A percentile compares a stretch with the other conserved stretches of the same genome.
Conservation (phyloP, 2,888 invertebrate species). For the Spatulosminthurus flaviceps region DNA sequence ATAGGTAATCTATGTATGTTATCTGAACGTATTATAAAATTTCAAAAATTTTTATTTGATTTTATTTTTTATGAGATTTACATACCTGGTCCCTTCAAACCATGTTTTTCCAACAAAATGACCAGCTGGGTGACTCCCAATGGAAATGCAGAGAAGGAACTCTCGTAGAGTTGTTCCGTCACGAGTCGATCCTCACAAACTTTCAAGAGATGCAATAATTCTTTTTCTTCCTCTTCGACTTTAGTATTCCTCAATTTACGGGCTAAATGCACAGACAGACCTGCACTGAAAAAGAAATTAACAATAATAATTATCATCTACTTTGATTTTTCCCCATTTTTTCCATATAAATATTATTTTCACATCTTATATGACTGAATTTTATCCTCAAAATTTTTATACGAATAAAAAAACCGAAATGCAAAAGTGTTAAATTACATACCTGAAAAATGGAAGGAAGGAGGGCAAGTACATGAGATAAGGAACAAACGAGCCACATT, state of each 20-base stretch:
- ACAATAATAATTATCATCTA: background rate
- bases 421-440: slow-evolving; percentile 15
- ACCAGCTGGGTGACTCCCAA: slow-evolving; percentile 7
- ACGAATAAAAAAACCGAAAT: too few species aligned
- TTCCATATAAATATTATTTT: too few species aligned
- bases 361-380: too few species aligned
- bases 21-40: background rate
- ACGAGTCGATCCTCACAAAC: slow-evolving; percentile 31
- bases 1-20: background rate
- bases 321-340: background rate
- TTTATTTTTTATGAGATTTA: too few species aligned
- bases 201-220: background rate
- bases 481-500: background rate
- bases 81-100: background rate
- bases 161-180: slow-evolving; percentile 28
- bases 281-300: background rate
- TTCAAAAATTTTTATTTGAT: too few species aligned
- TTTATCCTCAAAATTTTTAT: too few species aligned
- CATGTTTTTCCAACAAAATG: background rate
- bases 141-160: slow-evolving; percentile 6
- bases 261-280: background rate
- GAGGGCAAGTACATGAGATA: slow-evolving; percentile 27
- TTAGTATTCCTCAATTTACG: background rate
- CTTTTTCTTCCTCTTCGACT: background rate
- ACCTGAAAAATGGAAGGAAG: slow-evolving; percentile 39